Conservation (phyloP, 2,797 vertebrate species). For the Pipistrellus nathusii region DNA sequence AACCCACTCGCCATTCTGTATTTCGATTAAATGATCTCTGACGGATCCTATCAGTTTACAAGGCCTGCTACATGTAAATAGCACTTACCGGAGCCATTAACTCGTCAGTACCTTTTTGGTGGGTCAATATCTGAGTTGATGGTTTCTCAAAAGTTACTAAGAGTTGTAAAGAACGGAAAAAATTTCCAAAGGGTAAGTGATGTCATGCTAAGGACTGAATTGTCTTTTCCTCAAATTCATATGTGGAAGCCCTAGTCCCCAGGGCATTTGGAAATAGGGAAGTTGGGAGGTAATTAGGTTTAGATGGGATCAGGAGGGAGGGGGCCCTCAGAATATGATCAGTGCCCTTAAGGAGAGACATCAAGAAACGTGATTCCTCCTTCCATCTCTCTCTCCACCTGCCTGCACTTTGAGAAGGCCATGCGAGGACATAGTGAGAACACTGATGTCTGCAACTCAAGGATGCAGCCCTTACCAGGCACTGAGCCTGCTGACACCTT, state of each 20-base stretch:
- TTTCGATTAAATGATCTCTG: constrained; percentile 20
- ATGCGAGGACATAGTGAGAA: background rate
- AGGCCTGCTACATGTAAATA: background rate
- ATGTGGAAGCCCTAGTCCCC: background rate
- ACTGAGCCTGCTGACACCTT: background rate
- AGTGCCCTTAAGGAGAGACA: background rate
- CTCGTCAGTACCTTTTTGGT: background rate
- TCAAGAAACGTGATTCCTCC: background rate
- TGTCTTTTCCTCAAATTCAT: background rate
- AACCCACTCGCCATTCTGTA: background rate
- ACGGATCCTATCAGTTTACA: background rate
- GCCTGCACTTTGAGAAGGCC: background rate
- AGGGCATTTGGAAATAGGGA: background rate
- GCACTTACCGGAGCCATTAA: background rate
- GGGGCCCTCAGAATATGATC: background rate
- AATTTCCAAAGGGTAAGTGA: background rate
- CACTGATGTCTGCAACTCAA: background rate
- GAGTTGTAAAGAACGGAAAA: constrained; percentile 7
- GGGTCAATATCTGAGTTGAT: constrained; percentile 14
- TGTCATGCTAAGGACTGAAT: background rate
- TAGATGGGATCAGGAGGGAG: background rate
- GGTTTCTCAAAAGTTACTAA: background rate
- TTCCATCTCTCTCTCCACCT: background rate
- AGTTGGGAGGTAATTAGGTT: background rate
- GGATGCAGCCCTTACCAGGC: background rate